Conservation (phyloP, 2,113 vertebrate genomes). For the Platysternon megacephalum region DNA sequence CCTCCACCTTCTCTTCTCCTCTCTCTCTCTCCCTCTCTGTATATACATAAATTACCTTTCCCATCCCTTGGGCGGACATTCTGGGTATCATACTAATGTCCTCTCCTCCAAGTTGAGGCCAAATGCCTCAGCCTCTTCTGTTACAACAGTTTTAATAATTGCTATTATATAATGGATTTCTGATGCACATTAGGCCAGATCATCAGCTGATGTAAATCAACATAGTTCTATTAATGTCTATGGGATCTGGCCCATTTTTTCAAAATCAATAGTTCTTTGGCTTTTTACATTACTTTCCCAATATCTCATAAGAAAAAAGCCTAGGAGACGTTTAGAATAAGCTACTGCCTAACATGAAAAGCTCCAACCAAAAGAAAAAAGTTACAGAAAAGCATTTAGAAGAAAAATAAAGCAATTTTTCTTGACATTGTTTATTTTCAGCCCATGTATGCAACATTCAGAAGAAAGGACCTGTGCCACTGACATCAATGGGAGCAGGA, state of each 20-base stretch:
- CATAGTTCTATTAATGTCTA: not conserved
- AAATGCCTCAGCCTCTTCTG: not conserved
- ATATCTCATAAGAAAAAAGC: not conserved
- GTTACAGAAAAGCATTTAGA: accelerated
- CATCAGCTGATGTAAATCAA: not conserved
- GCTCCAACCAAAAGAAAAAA: not conserved
- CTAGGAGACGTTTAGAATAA: not conserved
- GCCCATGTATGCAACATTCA: accelerated
- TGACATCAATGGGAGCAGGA: not conserved
- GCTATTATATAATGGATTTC: not conserved
- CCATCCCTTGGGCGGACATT: not conserved
- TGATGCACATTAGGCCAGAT: not conserved
- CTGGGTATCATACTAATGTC: not conserved
- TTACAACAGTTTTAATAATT: not conserved
- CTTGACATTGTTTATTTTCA: not conserved
- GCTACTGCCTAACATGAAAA: not conserved
- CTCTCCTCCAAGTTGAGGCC: not conserved
- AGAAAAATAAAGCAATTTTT: not conserved
- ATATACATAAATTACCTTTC: not conserved
- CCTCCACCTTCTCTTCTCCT: not conserved
- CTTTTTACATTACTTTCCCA: not conserved
- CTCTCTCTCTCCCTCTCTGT: not conserved
- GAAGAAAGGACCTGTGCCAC: not conserved
- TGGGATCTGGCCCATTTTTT: not conserved
- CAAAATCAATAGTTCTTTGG: not conserved